These are phyloP conservation scores for Drosophila tani DNA, from an alignment of 1,140 invertebrate genomes.

Conservation along the genomic window DNA sequence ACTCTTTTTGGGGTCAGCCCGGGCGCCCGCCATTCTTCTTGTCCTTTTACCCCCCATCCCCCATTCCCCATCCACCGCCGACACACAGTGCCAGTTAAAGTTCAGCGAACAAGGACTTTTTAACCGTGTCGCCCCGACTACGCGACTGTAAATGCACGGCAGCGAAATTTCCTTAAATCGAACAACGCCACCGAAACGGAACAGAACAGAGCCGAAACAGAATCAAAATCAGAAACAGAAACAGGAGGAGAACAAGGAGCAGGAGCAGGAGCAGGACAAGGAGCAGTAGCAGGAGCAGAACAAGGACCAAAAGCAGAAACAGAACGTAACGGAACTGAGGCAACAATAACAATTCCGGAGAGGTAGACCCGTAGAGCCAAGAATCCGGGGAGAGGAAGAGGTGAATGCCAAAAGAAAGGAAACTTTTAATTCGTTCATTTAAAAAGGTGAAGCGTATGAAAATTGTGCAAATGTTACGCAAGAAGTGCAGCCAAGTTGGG, in stretches of 20 bases:
- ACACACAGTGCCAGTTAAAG: constrained; percentile 39
- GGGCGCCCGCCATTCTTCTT: constrained; percentile 1
- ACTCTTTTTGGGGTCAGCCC: constrained; percentile 43
- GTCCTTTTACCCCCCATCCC: neutral
- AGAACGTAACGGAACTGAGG: constrained; percentile 53
- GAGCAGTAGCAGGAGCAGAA: constrained; percentile 13
- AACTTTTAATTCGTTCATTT: constrained; percentile 83
- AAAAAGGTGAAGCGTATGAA: constrained; percentile 80
- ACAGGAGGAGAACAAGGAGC: neutral
- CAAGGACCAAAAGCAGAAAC: constrained; percentile 31
- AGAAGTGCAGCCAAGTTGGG: constrained; percentile 37
- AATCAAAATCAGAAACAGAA: constrained; percentile 6
- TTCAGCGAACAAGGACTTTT: constrained; percentile 51
- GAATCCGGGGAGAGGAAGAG: constrained; percentile 6
- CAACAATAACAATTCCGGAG: constrained; percentile 38
- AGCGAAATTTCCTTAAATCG: constrained; percentile 76
- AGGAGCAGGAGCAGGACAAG: neutral
- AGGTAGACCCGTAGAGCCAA: neutral
- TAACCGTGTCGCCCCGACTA: constrained; percentile 57
- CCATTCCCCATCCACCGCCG: too few species aligned
- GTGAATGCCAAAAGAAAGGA: constrained; percentile 55
- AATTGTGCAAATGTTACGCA: constrained; percentile 74
- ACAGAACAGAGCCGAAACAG: constrained; percentile 11
- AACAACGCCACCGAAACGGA: constrained; percentile 51
- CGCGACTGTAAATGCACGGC: constrained; percentile 45